Evolutionary conservation across 2,888 invertebrate genomes (phyloP).

Genomic region (Pterobdella sp.): DNA sequence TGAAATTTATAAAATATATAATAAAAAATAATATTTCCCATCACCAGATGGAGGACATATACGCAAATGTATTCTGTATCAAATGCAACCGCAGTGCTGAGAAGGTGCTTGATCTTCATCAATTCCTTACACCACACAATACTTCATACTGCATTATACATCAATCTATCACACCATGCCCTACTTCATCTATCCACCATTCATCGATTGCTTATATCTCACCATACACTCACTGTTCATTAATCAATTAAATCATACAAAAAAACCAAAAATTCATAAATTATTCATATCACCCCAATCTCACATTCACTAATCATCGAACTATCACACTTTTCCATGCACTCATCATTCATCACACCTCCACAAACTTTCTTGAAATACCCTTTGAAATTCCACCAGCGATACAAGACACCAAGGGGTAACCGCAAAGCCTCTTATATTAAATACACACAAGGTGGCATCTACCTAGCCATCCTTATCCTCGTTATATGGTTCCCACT

Average conservation of each 20-base stretch:
- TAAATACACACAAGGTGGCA: constrained; percentile 89
- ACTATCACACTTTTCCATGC: too few relatives aligned
- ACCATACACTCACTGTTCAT: too few relatives aligned
- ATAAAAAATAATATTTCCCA: too few relatives aligned
- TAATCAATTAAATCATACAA: too few relatives aligned
- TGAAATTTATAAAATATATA: too few relatives aligned
- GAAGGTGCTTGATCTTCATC: constrained; percentile 30
- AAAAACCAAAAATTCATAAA: too few relatives aligned
- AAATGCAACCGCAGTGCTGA: constrained; percentile 54
- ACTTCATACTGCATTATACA: too few relatives aligned
- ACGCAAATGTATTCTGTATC: constrained; percentile 82
- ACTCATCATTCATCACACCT: too few relatives aligned
- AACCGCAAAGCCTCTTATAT: constrained; percentile 67
- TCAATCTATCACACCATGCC: background rate
- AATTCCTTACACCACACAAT: background rate
- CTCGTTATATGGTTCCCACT: constrained; percentile 95
- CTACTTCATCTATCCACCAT: background rate
- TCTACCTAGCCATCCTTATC: constrained; percentile 63
- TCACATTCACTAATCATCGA: too few relatives aligned
- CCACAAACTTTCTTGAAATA: background rate
- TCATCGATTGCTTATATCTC: too few relatives aligned
- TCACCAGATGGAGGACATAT: constrained; percentile 99
- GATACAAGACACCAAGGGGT: constrained; percentile 85
- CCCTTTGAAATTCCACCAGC: constrained; percentile 49
- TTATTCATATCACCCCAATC: too few relatives aligned